These are phyloP conservation scores for Limonius californicus DNA, from an alignment of 1,140 invertebrate species.

Conservation along the genomic window DNA sequence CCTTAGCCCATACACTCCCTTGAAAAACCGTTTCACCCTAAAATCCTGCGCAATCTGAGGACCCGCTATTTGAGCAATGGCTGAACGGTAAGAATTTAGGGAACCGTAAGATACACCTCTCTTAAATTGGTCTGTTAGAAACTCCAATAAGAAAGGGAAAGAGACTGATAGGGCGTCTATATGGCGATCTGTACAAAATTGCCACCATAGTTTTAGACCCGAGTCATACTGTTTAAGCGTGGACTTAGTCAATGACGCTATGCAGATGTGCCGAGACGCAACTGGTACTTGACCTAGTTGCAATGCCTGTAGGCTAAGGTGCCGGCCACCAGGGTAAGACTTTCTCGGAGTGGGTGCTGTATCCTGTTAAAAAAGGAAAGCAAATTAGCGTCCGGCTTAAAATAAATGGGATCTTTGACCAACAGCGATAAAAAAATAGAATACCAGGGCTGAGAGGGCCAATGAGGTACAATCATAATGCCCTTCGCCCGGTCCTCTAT, in stretches of 20 bases:
- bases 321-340: neutral
- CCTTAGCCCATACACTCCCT: conserved; percentile 29
- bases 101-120: neutral
- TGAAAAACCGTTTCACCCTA: conserved; percentile 24
- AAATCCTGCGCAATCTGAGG: neutral
- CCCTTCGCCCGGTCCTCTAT: conserved; percentile 28
- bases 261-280: neutral
- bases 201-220: neutral
- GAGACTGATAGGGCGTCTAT: neutral
- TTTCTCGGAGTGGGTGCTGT: neutral
- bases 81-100: neutral
- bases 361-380: neutral
- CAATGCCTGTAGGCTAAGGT: neutral
- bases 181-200: neutral
- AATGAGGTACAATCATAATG: neutral
- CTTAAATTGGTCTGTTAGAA: neutral
- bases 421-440: neutral
- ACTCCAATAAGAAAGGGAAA: neutral
- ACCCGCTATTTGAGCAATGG: too few species aligned
- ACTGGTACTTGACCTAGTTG: neutral
- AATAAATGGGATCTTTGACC: neutral
- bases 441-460: conserved; percentile 1
- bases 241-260: neutral
- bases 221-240: neutral
- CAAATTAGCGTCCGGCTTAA: neutral